These are phyloP conservation scores for Cathartes aura DNA, from an alignment of 2,113 vertebrate genomes.

Conservation along the genomic window DNA sequence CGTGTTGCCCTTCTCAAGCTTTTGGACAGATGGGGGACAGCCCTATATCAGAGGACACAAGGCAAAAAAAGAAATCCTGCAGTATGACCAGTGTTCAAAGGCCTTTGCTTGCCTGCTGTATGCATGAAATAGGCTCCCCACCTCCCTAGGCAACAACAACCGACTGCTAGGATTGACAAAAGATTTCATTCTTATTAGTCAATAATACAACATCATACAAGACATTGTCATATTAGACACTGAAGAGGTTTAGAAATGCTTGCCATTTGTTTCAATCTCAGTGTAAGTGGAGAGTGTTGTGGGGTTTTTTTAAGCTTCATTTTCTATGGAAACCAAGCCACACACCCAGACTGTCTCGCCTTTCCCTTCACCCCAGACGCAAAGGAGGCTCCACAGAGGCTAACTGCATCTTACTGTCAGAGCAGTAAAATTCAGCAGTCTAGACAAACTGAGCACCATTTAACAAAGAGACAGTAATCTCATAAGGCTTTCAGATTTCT, in stretches of 20 bases:
- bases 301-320: neutral
- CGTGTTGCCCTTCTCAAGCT: neutral
- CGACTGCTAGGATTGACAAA: neutral
- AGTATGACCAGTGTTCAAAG: fast-evolving
- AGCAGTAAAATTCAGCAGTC: neutral
- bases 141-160: neutral
- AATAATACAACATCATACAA: neutral
- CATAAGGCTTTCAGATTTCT: neutral
- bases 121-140: neutral
- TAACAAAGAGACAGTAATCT: neutral
- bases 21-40: neutral
- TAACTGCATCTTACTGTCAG: neutral
- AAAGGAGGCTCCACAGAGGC: neutral
- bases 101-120: neutral
- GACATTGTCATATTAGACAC: neutral
- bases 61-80: neutral
- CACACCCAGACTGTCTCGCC: neutral
- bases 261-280: neutral
- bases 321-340: neutral
- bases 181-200: neutral
- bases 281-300: neutral
- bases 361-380: neutral
- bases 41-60: neutral
- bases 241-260: neutral
- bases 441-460: neutral